These are phyloP conservation scores for Scatophagus argus DNA, from an alignment of 2,113 vertebrate species.

Conservation along the genomic window DNA sequence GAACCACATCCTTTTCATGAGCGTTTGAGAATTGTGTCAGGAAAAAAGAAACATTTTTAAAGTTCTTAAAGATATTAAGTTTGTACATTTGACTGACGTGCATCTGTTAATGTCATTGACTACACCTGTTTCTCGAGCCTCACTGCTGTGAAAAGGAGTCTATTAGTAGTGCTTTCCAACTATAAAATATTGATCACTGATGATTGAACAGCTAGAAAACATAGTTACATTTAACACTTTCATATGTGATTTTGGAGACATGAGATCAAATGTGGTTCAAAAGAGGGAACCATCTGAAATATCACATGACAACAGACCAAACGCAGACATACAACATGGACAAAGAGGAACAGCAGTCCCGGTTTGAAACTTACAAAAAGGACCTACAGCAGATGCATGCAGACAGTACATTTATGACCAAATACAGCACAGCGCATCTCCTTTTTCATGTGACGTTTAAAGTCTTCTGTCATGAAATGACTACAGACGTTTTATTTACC, in stretches of 20 bases:
- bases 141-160: not conserved
- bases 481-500: not conserved
- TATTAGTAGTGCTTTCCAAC: not conserved
- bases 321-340: not conserved
- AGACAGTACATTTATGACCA: not conserved
- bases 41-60: no score
- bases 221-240: not conserved
- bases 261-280: not conserved
- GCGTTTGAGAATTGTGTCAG: no score
- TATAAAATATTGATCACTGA: not conserved
- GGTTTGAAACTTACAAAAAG: not conserved
- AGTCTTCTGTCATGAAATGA: not conserved
- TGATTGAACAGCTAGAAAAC: not conserved
- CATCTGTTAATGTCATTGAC: not conserved
- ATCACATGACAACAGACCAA: not conserved
- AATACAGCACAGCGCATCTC: not conserved
- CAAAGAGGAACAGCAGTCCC: constrained; percentile 5
- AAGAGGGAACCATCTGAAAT: not conserved
- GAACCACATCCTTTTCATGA: no score
- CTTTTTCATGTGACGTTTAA: not conserved
- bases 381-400: not conserved
- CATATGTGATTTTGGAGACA: not conserved
- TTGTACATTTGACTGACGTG: not conserved
- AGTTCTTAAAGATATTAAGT: no score
- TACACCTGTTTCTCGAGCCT: not conserved